Percentiles rank a stretch among this genome's conserved stretches.
Conservation (phyloP, 2,888 invertebrate genomes). For the Drosophila glabriapex region DNA sequence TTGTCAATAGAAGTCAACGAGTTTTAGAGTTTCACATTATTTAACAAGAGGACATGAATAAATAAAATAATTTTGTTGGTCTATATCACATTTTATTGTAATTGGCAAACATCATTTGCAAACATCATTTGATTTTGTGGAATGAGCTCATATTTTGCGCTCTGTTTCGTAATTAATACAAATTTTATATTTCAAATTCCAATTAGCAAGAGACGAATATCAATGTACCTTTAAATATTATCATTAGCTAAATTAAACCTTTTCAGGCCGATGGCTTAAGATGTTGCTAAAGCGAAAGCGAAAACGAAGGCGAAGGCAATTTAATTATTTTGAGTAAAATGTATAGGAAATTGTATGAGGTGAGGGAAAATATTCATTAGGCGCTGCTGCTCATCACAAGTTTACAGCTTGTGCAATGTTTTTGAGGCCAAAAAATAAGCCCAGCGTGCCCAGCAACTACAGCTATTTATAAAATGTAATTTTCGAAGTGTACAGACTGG, state of each 20-base stretch:
- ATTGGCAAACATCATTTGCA: not conserved
- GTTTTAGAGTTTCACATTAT: no score
- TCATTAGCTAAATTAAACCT: not conserved
- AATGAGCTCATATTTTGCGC: not conserved
- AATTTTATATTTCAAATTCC: not conserved
- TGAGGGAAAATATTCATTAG: slow-evolving; percentile 64
- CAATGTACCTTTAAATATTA: not conserved
- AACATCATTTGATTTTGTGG: not conserved
- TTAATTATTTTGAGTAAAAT: slow-evolving; percentile 69
- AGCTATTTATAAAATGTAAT: slow-evolving; percentile 62
- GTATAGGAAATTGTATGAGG: slow-evolving; percentile 54
- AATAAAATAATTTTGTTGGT: not conserved
- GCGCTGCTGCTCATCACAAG: slow-evolving; percentile 68
- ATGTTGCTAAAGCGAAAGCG: not conserved
- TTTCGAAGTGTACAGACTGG: slow-evolving; percentile 34
- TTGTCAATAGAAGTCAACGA: not conserved
- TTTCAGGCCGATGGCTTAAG: slow-evolving; percentile 10
- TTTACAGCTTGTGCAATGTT: slow-evolving; percentile 62
- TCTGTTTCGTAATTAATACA: not conserved
- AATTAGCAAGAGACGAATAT: slow-evolving; percentile 7
- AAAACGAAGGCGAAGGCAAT: not conserved
- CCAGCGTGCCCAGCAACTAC: slow-evolving; percentile 26
- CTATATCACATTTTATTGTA: not conserved
- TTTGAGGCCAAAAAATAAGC: slow-evolving; percentile 44
- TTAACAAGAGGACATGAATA: not conserved